Percentiles rank a stretch among this genome's conserved stretches.
Evolutionary conservation across 2,888 invertebrate species (phyloP).

Genomic region (Endomychus coccineus): DNA sequence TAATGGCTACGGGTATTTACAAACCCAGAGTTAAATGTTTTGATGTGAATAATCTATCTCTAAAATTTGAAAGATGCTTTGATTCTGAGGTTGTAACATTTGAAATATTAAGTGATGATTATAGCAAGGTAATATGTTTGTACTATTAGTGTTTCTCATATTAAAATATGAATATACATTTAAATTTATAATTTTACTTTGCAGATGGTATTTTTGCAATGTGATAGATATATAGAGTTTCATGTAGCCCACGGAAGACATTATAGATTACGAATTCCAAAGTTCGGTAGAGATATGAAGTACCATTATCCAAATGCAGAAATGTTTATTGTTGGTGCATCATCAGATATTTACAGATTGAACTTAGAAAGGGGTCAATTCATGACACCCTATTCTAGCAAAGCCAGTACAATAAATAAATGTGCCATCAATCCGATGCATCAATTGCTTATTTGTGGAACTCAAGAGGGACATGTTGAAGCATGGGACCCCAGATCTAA

Average conservation of each 20-base stretch:
- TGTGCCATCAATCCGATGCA: conserved; percentile 83
- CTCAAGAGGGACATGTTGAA: conserved; percentile 86
- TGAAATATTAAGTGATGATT: conserved; percentile 89
- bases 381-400: conserved; percentile 72
- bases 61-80: conserved; percentile 97
- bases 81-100: conserved; percentile 96
- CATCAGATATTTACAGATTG: conserved; percentile 83
- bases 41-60: conserved; percentile 89
- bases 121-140: conserved; percentile 71
- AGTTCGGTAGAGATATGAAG: conserved; percentile 89
- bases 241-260: conserved; percentile 92
- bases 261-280: conserved; percentile 84
- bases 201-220: conserved; percentile 84
- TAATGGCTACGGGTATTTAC: conserved; percentile 89
- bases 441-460: conserved; percentile 79
- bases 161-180: conserved; percentile 3
- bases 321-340: conserved; percentile 82
- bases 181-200: conserved; percentile 37
- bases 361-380: conserved; percentile 96
- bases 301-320: conserved; percentile 88
- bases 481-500: conserved; percentile 92
- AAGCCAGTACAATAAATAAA: conserved; percentile 69
- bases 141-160: conserved; percentile 6
- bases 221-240: conserved; percentile 89
- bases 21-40: conserved; percentile 95